Percentiles rank a stretch among this genome's conserved stretches.
Conservation (phyloP, 2,888 invertebrate species). For the Chymomyza procnemis region DNA sequence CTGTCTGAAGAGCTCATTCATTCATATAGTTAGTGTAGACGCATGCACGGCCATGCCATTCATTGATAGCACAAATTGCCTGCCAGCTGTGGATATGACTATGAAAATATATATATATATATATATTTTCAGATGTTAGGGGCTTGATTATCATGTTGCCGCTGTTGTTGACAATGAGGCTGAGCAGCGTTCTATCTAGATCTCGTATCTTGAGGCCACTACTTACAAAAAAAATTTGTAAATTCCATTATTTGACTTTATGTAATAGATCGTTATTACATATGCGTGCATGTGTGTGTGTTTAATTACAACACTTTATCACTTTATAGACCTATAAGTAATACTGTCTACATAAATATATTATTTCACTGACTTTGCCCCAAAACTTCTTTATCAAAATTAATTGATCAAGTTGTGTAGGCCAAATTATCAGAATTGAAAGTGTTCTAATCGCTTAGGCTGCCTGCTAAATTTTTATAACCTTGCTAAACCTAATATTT, state of each 20-base stretch:
- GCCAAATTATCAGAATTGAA: neutral
- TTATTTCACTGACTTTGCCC: too few relatives aligned
- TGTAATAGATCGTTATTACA: neutral
- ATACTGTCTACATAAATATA: neutral
- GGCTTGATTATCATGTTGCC: neutral
- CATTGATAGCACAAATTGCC: slow-evolving; percentile 61
- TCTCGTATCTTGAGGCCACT: neutral
- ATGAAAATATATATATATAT: neutral
- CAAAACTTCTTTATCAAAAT: neutral
- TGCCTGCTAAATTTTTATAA: too few relatives aligned
- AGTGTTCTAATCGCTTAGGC: neutral
- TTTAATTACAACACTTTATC: slow-evolving; percentile 64
- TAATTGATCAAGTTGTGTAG: neutral
- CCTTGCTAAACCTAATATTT: too few relatives aligned
- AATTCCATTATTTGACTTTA: neutral
- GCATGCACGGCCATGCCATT: slow-evolving; percentile 30
- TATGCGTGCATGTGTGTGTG: slow-evolving; percentile 7
- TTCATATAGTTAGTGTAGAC: neutral
- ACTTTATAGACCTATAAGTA: slow-evolving; percentile 2
- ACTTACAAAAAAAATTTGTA: neutral
- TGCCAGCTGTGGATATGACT: slow-evolving; percentile 29
- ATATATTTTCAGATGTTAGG: too few relatives aligned
- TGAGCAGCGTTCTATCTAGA: neutral
- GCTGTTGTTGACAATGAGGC: neutral
- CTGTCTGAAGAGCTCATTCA: slow-evolving; percentile 6